Percentiles rank a stretch among this genome's conserved stretches.
phyloP scores from a whole-genome alignment of 1,140 invertebrate genomes.

The Hypsibius dujardini region DNA sequence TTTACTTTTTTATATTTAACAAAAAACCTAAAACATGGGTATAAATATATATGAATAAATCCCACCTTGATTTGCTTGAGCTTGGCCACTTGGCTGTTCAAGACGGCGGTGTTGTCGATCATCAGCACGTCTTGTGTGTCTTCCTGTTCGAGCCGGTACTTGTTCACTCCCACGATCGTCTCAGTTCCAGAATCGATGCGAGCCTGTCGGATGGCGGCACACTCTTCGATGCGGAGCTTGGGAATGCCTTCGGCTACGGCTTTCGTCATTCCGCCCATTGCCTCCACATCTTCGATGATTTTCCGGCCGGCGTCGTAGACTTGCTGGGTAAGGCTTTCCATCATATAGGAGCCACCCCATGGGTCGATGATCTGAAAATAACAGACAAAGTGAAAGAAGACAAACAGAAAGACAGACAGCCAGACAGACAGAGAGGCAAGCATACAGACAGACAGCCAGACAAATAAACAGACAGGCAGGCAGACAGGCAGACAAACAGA shows the following conservation, averaged over 20 bases:
- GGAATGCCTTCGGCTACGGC: conserved; percentile 47
- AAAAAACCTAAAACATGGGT: too few relatives aligned
- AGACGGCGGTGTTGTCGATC: conserved; percentile 45
- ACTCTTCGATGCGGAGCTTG: conserved; percentile 48
- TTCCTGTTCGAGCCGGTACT: conserved; percentile 41
- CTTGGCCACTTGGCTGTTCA: conserved; percentile 39
- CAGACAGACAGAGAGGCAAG: too few relatives aligned
- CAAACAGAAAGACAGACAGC: too few relatives aligned
- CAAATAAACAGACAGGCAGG: too few relatives aligned
- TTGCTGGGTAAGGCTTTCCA: conserved; percentile 45
- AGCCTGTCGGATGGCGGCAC: conserved; percentile 45
- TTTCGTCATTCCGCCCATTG: conserved; percentile 48
- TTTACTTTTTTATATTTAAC: too few relatives aligned
- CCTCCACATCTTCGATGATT: conserved; percentile 44
- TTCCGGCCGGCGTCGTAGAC: conserved; percentile 40
- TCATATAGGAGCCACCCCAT: conserved; percentile 49
- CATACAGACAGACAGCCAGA: too few relatives aligned
- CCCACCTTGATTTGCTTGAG: too few relatives aligned
- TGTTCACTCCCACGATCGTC: conserved; percentile 49
- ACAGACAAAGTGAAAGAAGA: background rate
- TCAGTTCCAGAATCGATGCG: conserved; percentile 44
- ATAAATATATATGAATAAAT: too few relatives aligned
- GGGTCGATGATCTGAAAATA: conserved; percentile 43
- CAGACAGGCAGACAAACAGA: too few relatives aligned
- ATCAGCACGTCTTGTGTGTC: conserved; percentile 41